Evolutionary conservation across 2,797 vertebrate species (phyloP).

Genomic region (Yasuhikotakia modesta): DNA sequence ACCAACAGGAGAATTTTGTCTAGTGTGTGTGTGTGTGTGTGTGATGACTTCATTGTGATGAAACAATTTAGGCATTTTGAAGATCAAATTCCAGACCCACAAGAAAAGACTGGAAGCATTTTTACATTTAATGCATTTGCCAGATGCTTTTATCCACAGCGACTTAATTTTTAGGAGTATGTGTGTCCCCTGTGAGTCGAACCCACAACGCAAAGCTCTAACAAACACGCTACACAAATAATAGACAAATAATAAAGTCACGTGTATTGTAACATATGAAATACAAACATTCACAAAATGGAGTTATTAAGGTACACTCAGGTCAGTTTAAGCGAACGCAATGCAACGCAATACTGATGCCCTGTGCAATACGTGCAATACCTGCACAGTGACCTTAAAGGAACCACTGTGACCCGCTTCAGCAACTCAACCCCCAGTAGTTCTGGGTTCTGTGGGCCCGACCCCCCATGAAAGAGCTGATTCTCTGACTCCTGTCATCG

Average conservation of each 20-base stretch:
- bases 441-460: slow-evolving; percentile 7
- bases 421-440: slow-evolving; percentile 68
- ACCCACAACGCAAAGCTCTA: too few relatives aligned
- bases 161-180: too few relatives aligned
- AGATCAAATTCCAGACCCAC: slow-evolving; percentile 42
- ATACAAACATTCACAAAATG: too few relatives aligned
- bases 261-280: too few relatives aligned
- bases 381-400: slow-evolving; percentile 78
- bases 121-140: too few relatives aligned
- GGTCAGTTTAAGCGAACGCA: too few relatives aligned
- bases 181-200: too few relatives aligned
- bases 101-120: slow-evolving; percentile 63
- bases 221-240: not conserved
- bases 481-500: slow-evolving; percentile 86
- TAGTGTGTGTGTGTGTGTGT: slow-evolving; percentile 21
- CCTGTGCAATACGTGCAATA: slow-evolving; percentile 54
- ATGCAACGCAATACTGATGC: too few relatives aligned
- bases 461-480: slow-evolving; percentile 74
- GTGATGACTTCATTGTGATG: slow-evolving; percentile 44
- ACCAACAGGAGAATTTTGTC: slow-evolving; percentile 45
- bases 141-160: too few relatives aligned
- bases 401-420: slow-evolving; percentile 79
- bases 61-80: slow-evolving; percentile 45
- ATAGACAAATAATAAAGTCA: not conserved
- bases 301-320: too few relatives aligned